A percentile compares a stretch with the other conserved stretches of the same genome.
Conservation (phyloP, 2,113 vertebrate species). For the Ceuthmochares aereus region DNA sequence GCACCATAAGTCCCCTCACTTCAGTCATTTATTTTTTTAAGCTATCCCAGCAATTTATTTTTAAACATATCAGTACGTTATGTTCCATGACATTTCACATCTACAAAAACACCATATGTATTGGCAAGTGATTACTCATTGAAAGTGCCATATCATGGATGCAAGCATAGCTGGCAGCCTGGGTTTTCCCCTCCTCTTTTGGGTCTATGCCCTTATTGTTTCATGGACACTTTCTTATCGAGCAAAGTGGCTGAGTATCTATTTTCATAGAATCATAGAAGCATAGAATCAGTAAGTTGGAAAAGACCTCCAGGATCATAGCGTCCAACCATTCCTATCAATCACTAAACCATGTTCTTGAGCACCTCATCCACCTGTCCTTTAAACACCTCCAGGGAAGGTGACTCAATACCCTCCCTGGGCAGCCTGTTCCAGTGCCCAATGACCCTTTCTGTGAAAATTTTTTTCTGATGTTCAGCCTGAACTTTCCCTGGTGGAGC, state of each 20-base stretch:
- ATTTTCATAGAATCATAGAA: background rate
- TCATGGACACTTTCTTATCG: background rate
- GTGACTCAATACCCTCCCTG: no score
- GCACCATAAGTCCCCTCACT: constrained; percentile 8
- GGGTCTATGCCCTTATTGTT: constrained; percentile 60
- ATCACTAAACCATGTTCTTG: no score
- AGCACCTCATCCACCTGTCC: no score
- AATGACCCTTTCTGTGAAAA: no score
- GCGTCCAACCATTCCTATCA: no score
- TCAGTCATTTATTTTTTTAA: constrained; percentile 48
- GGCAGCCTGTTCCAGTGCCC: no score
- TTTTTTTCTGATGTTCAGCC: no score
- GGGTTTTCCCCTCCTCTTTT: constrained; percentile 54
- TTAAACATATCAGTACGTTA: constrained; percentile 70
- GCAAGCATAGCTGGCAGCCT: constrained; percentile 33
- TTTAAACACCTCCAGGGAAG: no score
- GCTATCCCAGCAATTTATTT: constrained; percentile 66
- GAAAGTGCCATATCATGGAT: constrained; percentile 36
- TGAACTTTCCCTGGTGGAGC: no score
- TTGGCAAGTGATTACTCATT: constrained; percentile 67
- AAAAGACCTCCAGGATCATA: no score
- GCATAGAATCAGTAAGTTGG: no score
- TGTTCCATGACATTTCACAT: constrained; percentile 74
- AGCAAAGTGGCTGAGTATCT: background rate
- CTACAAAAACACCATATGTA: constrained; percentile 73